A percentile compares a stretch with the other conserved stretches of the same genome.
These are phyloP conservation scores for Nesometra sesokonis DNA, from an alignment of 35 echinoderm and acorn worm species.

Conservation along the genomic window DNA sequence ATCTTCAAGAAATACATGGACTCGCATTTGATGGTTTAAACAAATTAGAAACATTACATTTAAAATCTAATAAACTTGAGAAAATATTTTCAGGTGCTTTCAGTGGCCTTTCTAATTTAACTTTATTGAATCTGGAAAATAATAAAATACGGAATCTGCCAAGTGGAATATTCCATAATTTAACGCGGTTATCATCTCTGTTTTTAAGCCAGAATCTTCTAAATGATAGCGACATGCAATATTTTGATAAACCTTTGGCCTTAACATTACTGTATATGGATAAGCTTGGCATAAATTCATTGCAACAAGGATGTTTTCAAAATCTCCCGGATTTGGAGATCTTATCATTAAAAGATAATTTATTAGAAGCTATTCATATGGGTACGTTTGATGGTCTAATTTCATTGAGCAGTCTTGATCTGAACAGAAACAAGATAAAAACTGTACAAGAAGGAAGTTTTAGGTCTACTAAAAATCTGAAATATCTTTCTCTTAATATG, in stretches of 20 bases:
- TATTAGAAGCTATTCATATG: neutral
- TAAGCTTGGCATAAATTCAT: neutral
- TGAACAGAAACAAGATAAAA: neutral
- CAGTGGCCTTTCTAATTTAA: neutral
- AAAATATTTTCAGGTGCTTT: neutral
- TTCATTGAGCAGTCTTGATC: neutral
- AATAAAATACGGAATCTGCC: neutral
- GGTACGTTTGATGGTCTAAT: neutral
- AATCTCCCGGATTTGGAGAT: neutral
- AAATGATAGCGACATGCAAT: neutral
- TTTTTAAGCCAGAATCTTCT: neutral
- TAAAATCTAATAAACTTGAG: neutral
- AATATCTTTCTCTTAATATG: neutral
- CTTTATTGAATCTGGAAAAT: neutral
- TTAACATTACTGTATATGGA: neutral
- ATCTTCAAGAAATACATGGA: neutral
- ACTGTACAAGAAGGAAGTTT: neutral
- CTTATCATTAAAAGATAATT: neutral
- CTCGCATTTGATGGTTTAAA: neutral
- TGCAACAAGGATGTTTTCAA: neutral
- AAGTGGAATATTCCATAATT: neutral
- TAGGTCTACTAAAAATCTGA: neutral
- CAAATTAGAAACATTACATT: neutral
- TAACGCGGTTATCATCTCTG: neutral
- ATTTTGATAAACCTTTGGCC: neutral